Evolutionary conservation across 2,113 vertebrate genomes (phyloP), one percentile per base, ranked within the genome.

Genomic region (Cheilinus undulatus): DNA sequence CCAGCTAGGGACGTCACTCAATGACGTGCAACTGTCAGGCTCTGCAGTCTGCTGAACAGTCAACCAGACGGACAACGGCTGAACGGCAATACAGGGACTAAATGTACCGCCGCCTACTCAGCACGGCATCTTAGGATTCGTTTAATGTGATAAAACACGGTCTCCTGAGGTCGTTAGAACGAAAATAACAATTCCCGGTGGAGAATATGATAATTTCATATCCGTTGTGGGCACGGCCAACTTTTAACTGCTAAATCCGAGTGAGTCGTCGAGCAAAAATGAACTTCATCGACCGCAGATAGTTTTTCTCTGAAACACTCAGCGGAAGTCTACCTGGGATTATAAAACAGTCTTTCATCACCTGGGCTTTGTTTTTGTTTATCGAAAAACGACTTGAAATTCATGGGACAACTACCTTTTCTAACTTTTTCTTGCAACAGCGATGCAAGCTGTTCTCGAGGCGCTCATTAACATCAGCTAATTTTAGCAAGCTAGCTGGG

Each of bases 401-500:
- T 26, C 4, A 30, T 4, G 12, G 63, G 52, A 14, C 52, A 23
- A n/a, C 43, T n/a, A 11, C 50, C 19, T 28, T 59, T 52, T 4
- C 27, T 63, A 84, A 86, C 79, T 82, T 74, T 67, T 28, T 7
- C 1, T 15, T 10, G 58, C 42, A 3, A 3, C 30, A 50, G 50
- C 50, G 28, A 24, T 56, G 56, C 40, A 64, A 28, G 68, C 65
- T 49, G 64, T 84, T 59, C 61, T 45, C 34, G 24, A 22, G 32
- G 43, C 52, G 12, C 14, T 46, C 59, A 17, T 77, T 40, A 71
- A 40, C 76, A 66, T 51, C 32, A 23, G 83, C 67, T 87, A 68
- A 65, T 52, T 68, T 74, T 85, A 88, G 81, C 85, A 43, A 46
- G 76, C 81, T 76, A 89, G 89, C 76, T 72, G 40, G 67, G 36